These are phyloP conservation scores for Tenualosa ilisha DNA, from an alignment of 2,797 vertebrate genomes.

Conservation along the genomic window DNA sequence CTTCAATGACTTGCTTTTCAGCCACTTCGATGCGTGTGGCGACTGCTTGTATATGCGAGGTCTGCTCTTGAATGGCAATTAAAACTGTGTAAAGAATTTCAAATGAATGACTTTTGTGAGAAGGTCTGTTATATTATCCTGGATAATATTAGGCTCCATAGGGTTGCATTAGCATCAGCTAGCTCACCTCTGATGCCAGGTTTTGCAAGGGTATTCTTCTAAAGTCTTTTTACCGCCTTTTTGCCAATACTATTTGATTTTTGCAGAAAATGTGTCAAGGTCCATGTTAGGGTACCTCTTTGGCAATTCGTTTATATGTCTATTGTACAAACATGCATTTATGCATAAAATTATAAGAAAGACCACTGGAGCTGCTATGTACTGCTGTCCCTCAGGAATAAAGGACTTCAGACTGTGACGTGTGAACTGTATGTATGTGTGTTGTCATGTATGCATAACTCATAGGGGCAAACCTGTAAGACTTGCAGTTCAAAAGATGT, in stretches of 20 bases:
- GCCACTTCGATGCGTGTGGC: neutral
- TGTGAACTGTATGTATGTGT: too few relatives aligned
- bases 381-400: neutral
- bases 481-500: too few relatives aligned
- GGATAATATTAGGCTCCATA: neutral
- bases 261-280: neutral
- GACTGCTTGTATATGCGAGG: constrained; percentile 10
- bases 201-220: neutral
- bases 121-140: neutral
- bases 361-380: neutral
- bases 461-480: too few relatives aligned
- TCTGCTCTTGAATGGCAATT: constrained; percentile 7
- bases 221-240: neutral
- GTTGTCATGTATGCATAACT: too few relatives aligned
- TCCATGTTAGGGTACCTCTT: neutral
- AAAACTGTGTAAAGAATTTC: neutral
- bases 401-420: too few relatives aligned
- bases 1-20: neutral
- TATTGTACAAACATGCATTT: neutral
- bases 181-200: neutral
- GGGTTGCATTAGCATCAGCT: neutral
- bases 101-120: neutral
- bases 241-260: neutral
- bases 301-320: neutral
- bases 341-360: neutral